Percentiles rank a stretch among this genome's conserved stretches.
These are phyloP conservation scores for Caenorhabditis panamensis DNA, from an alignment of 2,888 invertebrate species.

Conservation along the genomic window DNA sequence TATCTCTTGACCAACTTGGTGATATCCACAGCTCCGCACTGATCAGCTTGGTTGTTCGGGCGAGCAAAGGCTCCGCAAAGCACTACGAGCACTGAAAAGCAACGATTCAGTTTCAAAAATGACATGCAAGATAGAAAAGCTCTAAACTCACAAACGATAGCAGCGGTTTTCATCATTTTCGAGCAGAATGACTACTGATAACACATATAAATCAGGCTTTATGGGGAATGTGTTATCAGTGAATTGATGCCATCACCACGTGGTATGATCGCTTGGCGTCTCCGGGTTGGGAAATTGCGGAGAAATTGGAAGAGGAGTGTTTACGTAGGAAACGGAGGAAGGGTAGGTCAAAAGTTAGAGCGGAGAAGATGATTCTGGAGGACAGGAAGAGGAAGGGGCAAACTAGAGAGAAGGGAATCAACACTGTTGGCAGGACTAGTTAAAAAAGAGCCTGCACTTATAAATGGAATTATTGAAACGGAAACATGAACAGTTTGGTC, in stretches of 20 bases:
- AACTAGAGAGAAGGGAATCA: too few species aligned
- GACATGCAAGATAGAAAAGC: not conserved
- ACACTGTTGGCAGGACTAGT: too few species aligned
- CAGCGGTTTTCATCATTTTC: slow-evolving; percentile 30
- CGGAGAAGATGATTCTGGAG: not conserved
- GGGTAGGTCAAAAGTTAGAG: not conserved
- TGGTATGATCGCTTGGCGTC: slow-evolving; percentile 18
- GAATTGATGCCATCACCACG: slow-evolving; percentile 13
- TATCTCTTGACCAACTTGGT: slow-evolving; percentile 48
- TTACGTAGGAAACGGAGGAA: not conserved
- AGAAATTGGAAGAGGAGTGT: slow-evolving; percentile 9
- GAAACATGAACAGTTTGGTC: too few species aligned
- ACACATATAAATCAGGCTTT: slow-evolving; percentile 29
- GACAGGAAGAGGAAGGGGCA: not conserved
- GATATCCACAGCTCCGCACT: slow-evolving; percentile 64
- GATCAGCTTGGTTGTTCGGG: slow-evolving; percentile 41
- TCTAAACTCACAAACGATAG: slow-evolving; percentile 30
- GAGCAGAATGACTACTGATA: slow-evolving; percentile 26
- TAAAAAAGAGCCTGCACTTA: too few species aligned
- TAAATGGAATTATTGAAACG: too few species aligned
- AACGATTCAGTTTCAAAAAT: not conserved
- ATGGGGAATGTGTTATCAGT: slow-evolving; percentile 34
- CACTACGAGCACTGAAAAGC: slow-evolving; percentile 26
- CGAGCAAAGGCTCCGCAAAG: slow-evolving; percentile 16
- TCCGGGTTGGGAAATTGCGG: slow-evolving; percentile 23